Percentiles rank a stretch among this genome's conserved stretches.
These are phyloP conservation scores for Sminthopsis crassicaudata DNA, from an alignment of 2,113 vertebrate species.

Conservation along the genomic window DNA sequence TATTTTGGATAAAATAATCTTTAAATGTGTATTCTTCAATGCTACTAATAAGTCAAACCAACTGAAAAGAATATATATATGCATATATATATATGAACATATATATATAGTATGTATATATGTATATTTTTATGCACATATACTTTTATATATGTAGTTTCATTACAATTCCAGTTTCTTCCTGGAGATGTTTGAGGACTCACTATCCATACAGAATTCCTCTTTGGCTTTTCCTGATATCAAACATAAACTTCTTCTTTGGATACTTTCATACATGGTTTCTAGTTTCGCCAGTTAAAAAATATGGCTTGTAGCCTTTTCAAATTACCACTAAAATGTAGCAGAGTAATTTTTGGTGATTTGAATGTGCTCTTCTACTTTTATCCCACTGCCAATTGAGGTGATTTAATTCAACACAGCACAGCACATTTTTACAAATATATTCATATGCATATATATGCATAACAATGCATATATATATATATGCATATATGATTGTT, in stretches of 20 bases:
- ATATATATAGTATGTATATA: too few relatives aligned
- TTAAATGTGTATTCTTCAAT: background rate
- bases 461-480: too few relatives aligned
- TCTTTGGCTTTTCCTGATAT: background rate
- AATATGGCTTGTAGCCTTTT: too few relatives aligned
- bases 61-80: background rate
- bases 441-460: too few relatives aligned
- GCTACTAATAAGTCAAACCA: background rate
- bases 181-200: background rate
- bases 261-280: background rate
- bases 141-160: background rate
- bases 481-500: too few relatives aligned
- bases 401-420: background rate
- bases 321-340: background rate
- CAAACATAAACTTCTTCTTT: background rate
- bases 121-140: background rate
- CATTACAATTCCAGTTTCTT: background rate
- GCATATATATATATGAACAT: too few relatives aligned
- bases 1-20: background rate
- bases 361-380: background rate
- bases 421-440: background rate
- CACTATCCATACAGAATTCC: background rate
- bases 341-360: background rate
- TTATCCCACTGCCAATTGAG: background rate
- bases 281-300: too few relatives aligned